These are phyloP conservation scores for Paedocypris micromegethes DNA, from an alignment of 2,797 vertebrate genomes.

Conservation along the genomic window DNA sequence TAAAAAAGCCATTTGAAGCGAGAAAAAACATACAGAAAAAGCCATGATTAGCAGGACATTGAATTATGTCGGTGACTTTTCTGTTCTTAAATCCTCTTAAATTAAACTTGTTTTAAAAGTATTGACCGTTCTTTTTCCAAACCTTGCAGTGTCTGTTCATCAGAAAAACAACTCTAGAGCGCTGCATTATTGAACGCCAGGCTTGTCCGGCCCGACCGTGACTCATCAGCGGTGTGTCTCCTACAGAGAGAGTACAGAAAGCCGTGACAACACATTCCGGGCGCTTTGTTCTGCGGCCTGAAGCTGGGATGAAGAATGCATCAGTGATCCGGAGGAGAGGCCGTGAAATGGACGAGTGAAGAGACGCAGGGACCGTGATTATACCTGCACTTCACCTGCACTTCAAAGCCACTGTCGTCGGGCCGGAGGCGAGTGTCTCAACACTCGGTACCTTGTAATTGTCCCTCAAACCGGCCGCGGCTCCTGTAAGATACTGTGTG, in stretches of 20 bases:
- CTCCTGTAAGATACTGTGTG: conserved; percentile 22
- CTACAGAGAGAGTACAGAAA: conserved; percentile 11
- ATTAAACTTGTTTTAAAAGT: no score
- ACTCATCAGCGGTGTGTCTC: conserved; percentile 28
- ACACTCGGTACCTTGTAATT: conserved; percentile 47
- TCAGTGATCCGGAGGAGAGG: conserved; percentile 19
- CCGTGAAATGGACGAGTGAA: conserved; percentile 27
- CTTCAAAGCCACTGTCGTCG: conserved; percentile 66
- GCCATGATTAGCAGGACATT: no score
- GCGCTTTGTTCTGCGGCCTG: conserved; percentile 23
- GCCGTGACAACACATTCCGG: conserved; percentile 26
- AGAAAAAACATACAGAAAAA: no score
- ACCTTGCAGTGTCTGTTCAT: no score
- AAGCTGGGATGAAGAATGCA: conserved; percentile 6
- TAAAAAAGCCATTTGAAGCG: no score
- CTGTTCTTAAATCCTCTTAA: no score
- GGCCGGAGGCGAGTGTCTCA: conserved; percentile 46
- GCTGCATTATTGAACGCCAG: conserved; percentile 17
- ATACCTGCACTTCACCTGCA: conserved; percentile 69
- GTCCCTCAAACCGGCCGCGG: conserved; percentile 16
- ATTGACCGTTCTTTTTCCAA: no score
- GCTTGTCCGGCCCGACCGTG: conserved; percentile 13
- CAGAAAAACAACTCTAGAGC: no score
- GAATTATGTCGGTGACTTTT: no score
- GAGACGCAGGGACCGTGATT: conserved; percentile 41